phyloP scores from a whole-genome alignment of 1,140 invertebrate species.

The Eupeodes corollae region DNA sequence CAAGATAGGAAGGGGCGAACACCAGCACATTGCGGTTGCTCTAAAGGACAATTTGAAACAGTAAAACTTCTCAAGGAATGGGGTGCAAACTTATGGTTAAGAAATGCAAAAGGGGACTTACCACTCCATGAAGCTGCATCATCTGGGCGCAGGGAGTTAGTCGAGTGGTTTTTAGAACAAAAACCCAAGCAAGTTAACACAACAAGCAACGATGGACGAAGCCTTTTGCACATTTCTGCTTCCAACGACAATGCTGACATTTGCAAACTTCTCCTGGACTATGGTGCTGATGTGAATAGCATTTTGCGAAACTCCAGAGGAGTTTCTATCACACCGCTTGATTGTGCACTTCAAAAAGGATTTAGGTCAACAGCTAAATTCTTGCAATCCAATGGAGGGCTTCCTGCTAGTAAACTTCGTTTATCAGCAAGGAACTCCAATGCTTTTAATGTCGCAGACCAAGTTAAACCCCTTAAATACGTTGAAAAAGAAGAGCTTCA shows the following conservation, averaged over 20 bases:
- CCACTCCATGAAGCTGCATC: conserved; percentile 91
- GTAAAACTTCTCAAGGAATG: conserved; percentile 52
- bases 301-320: conserved; percentile 73
- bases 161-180: conserved; percentile 74
- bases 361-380: conserved; percentile 85
- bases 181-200: conserved; percentile 75
- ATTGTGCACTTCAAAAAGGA: conserved; percentile 76
- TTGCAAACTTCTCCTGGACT: conserved; percentile 77
- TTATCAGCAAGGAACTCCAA: conserved; percentile 28
- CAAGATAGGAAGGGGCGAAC: conserved; percentile 86
- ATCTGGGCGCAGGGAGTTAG: conserved; percentile 75
- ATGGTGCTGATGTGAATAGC: conserved; percentile 68
- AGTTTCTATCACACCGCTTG: conserved; percentile 73
- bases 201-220: conserved; percentile 85
- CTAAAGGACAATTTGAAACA: conserved; percentile 77
- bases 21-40: conserved; percentile 70
- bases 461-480: conserved; percentile 29
- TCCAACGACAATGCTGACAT: conserved; percentile 89
- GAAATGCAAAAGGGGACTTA: conserved; percentile 81
- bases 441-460: conserved; percentile 25
- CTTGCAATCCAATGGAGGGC: conserved; percentile 79
- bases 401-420: conserved; percentile 57
- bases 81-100: conserved; percentile 82
- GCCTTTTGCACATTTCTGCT: conserved; percentile 86
- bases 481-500: conserved; percentile 33